Evolutionary conservation across 92 coral and sea anemone genomes (phyloP).

Genomic region (Phymanthus crucifer): DNA sequence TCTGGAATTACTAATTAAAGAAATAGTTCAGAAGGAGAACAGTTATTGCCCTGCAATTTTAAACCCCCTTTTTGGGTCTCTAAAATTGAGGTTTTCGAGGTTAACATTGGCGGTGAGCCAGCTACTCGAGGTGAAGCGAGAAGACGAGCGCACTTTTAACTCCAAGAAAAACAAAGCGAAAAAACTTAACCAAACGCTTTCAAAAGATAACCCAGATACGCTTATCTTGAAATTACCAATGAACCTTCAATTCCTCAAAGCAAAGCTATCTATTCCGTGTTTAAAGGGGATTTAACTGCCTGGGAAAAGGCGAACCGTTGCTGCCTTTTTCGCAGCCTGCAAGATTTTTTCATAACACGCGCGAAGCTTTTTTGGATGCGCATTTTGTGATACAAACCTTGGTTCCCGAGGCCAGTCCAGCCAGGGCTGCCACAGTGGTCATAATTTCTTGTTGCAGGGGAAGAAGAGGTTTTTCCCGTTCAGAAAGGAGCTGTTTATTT

Average conservation of each 20-base stretch:
- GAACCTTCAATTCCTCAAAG: background rate
- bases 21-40: background rate
- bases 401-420: constrained; percentile 92
- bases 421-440: constrained; percentile 94
- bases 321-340: constrained; percentile 67
- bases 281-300: background rate
- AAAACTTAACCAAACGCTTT: constrained; percentile 1
- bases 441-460: constrained; percentile 68
- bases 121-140: constrained; percentile 6
- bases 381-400: constrained; percentile 50
- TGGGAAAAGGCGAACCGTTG: constrained; percentile 19
- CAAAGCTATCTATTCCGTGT: background rate
- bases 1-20: background rate
- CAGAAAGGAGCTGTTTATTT: constrained; percentile 16
- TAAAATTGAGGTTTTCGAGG: background rate
- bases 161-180: background rate
- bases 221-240: background rate
- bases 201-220: background rate
- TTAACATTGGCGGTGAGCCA: constrained; percentile 24
- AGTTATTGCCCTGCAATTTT: background rate
- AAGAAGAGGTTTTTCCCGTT: constrained; percentile 34
- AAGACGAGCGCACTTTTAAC: background rate
- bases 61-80: background rate
- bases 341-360: constrained; percentile 25
- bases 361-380: constrained; percentile 13